Percentiles rank a stretch among this genome's conserved stretches.
Evolutionary conservation across 2,797 vertebrate genomes (phyloP).

Genomic region (Danio albolineatus): DNA sequence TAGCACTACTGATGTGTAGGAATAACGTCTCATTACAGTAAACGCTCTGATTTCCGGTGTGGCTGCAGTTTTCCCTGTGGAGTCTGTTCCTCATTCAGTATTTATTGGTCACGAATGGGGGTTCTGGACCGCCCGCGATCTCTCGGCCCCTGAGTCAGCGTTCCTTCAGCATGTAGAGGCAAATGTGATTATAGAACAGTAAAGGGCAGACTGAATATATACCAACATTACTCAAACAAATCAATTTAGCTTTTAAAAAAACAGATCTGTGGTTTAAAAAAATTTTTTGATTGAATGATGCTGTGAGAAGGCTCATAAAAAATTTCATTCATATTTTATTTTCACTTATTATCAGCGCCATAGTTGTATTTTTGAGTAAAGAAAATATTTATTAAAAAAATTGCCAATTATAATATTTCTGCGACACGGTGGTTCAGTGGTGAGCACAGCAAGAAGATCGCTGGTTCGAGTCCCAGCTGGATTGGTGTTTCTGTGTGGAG

Average conservation of each 20-base stretch:
- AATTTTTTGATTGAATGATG: constrained; percentile 11
- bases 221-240: constrained; percentile 49
- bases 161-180: constrained; percentile 36
- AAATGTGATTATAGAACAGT: constrained; percentile 58
- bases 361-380: background rate
- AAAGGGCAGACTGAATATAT: constrained; percentile 32
- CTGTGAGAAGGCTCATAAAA: constrained; percentile 18
- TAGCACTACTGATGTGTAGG: constrained; percentile 44
- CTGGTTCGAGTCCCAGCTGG: no score
- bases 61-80: constrained; percentile 41
- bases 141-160: constrained; percentile 60
- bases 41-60: constrained; percentile 40
- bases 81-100: constrained; percentile 57
- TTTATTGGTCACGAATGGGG: constrained; percentile 56
- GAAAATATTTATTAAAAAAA: background rate
- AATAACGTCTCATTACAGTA: constrained; percentile 33
- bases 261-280: constrained; percentile 25
- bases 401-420: no score
- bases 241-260: constrained; percentile 46
- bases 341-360: background rate
- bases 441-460: no score
- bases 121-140: constrained; percentile 48
- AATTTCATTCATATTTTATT: constrained; percentile 53
- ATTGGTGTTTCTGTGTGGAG: no score
- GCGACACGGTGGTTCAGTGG: no score